Evolutionary conservation across 2,888 invertebrate species (phyloP), one percentile per base, ranked within the genome.

Genomic region (Tipula vernalis): DNA sequence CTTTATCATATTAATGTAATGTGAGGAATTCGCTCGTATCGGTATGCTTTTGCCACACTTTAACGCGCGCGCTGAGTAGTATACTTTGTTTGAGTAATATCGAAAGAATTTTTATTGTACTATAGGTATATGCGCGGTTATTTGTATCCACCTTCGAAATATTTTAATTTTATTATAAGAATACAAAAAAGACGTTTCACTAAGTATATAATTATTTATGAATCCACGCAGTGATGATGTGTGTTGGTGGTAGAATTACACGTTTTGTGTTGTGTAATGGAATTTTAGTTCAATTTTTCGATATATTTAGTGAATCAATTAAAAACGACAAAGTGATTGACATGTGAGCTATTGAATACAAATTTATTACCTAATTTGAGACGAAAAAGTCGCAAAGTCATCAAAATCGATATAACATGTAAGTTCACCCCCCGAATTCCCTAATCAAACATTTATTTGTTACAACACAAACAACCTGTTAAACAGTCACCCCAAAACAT

Each of bases 401-500:
- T 71, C 71, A 28, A 71, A 71, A 71, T n/a, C 28, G 28, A 28
- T 28, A 10, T 51, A 51, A 13, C 4, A 71, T 39, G 39, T 71
- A 57, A 10, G 57, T 57, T 57, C 28, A 71, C 28, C 71, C 71
- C 71, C 12, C 6, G 28, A 71, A 71, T 28, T 71, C 71, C 71
- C 71, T 28, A 28, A 71, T 71, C 71, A 71, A 71, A 71, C 28
- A 71, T 71, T 10, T 51, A 15, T 51, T 4, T 15, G 15, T 71
- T 71, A 71, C 71, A 71, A 71, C 71, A 71, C 71, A 71, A 71
- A 71, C 71, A 71, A 71, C 71, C 71, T 71, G 71, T 71, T 71
- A 71, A 71, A 71, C 28, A 12, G 71, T 71, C 71, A 71, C 71
- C 71, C 71, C 28, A 71, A 71, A 71, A 57, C 51, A 57, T 39